Conservation (phyloP, 2,113 vertebrate genomes). For the Oplegnathus fasciatus region DNA sequence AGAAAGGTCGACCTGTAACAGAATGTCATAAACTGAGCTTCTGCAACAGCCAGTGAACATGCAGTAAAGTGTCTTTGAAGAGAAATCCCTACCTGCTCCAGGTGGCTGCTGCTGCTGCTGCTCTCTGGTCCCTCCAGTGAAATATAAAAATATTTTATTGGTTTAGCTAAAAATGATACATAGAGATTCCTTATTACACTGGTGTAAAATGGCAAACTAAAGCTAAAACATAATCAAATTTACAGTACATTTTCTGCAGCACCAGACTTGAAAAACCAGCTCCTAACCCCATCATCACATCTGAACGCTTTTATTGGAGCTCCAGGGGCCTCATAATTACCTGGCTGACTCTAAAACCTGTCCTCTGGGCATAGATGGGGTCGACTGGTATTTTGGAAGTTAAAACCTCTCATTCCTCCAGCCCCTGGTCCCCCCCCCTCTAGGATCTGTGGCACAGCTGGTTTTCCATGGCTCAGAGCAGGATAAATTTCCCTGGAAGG, state of each 20-base stretch:
- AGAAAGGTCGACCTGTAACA: background rate
- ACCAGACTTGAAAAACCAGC: constrained; percentile 30
- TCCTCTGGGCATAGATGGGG: constrained; percentile 36
- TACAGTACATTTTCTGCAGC: background rate
- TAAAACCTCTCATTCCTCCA: constrained; percentile 6
- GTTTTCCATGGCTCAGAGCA: constrained; percentile 69
- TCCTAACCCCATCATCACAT: background rate
- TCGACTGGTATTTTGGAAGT: constrained; percentile 43
- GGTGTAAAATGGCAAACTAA: background rate
- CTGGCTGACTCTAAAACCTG: constrained; percentile 38
- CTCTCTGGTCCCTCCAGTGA: background rate
- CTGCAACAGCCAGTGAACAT: constrained; percentile 16
- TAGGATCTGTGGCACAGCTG: constrained; percentile 73
- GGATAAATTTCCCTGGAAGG: constrained; percentile 43
- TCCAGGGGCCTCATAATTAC: constrained; percentile 50
- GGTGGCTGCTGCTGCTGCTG: background rate
- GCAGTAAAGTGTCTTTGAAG: constrained; percentile 14
- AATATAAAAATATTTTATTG: constrained; percentile 12
- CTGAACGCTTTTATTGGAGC: constrained; percentile 47
- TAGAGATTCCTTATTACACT: background rate
- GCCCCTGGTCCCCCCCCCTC: background rate
- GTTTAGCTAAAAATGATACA: background rate
- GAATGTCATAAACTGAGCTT: constrained; percentile 1
- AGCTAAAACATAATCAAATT: constrained; percentile 19
- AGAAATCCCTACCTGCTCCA: constrained; percentile 16